Conservation (phyloP, 2,797 vertebrate genomes). For the Numenius phaeopus region DNA sequence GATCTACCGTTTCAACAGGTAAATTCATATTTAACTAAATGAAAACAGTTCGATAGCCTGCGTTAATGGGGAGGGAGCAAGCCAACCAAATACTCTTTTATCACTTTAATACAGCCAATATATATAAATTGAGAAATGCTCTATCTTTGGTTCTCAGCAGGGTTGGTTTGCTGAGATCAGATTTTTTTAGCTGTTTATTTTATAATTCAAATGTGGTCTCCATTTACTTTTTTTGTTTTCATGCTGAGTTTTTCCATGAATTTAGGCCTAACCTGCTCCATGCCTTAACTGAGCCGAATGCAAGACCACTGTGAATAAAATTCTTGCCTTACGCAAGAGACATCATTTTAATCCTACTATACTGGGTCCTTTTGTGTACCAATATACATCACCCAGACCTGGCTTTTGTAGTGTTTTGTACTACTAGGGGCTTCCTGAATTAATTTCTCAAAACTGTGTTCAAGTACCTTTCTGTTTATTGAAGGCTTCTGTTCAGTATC, state of each 20-base stretch:
- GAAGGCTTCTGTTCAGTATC: not conserved
- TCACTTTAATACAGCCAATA: not conserved
- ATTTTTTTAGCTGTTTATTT: not conserved
- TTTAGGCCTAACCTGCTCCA: not conserved
- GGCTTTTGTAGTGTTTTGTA: not conserved
- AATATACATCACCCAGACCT: not conserved
- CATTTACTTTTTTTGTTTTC: not conserved
- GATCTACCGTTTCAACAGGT: constrained; percentile 97
- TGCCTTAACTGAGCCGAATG: not conserved
- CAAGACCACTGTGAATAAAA: not conserved
- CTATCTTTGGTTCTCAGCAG: not conserved
- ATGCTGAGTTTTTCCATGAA: not conserved
- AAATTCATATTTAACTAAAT: constrained; percentile 27
- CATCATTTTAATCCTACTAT: not conserved
- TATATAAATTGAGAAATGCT: not conserved
- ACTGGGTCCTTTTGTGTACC: not conserved
- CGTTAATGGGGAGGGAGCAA: not conserved
- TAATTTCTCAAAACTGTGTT: not conserved
- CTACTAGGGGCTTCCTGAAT: not conserved
- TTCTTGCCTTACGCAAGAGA: not conserved
- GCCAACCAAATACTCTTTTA: not conserved
- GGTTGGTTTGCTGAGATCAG: not conserved
- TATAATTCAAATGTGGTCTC: not conserved
- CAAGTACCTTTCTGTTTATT: not conserved
- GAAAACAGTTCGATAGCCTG: not conserved